Evolutionary conservation across 2,113 vertebrate genomes (phyloP), one percentile per base, ranked within the genome.

Genomic region (Gymnogyps californianus): DNA sequence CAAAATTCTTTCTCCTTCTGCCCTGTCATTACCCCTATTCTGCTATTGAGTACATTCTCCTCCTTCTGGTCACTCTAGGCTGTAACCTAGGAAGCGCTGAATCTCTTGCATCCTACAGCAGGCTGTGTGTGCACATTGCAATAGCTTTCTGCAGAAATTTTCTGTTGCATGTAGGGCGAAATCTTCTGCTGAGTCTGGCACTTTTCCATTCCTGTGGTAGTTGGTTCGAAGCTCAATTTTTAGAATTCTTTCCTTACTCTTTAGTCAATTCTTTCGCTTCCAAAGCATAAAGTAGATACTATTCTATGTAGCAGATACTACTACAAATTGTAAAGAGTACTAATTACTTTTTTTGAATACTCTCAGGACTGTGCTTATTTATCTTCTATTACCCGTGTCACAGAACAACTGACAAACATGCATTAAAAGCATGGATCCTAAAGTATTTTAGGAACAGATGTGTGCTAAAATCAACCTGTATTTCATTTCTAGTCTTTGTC

Each of bases 91-190:
- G 94, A 51, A 84, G 85, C 79, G 1, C 38, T 10, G 65, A 16
- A 32, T 38, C 47, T 65, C 34, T 55, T 36, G 21, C 16, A 26
- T 38, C 57, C 57, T 49, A 1, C 76, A 49, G 86, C 65, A 80
- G 29, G 36, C 28, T 51, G 22, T 6, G 36, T 32, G 51, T 21
- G 52, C 67, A 3, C 4, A 1, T 25, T 52, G 38, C 78, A 44
- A 0, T 29, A 16, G 40, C 46, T 51, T 90, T 36, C 75, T 46
- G 38, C 46, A 81, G 42, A n/a, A 25, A 16, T 58, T 29, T 24
- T 64, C 49, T 83, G 2, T 32, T 76, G 34, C 0, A 0, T 34
- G 6, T 32, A 10, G 59, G 40, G 62, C 1, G 0, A n/a, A 77
- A 70, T 81, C 54, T 52, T 59, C 61, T 82, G 31, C 62, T 14